Evolutionary conservation across 1,140 invertebrate species (phyloP).

Genomic region (Carposina sasakii): DNA sequence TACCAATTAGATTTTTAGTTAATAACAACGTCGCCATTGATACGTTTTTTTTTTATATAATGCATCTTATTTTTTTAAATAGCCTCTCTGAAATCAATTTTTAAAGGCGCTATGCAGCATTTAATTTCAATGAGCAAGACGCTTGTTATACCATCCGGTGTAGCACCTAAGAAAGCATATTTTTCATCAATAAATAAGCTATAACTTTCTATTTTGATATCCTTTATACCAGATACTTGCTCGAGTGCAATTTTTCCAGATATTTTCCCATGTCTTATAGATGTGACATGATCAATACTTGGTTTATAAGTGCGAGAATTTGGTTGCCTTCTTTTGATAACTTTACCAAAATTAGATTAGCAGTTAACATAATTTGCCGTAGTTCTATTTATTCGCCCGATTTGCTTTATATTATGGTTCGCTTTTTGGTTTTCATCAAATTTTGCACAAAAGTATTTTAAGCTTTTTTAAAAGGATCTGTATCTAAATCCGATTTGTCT

Average conservation of each 20-base stretch:
- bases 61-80: constrained; percentile 6
- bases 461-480: too few species aligned
- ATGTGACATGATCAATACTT: constrained; percentile 7
- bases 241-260: constrained; percentile 10
- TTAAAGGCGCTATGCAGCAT: constrained; percentile 3
- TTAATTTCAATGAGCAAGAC: too few species aligned
- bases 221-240: constrained; percentile 5
- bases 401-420: too few species aligned
- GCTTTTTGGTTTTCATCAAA: too few species aligned
- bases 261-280: constrained; percentile 9
- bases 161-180: constrained; percentile 12
- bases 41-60: constrained; percentile 7
- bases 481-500: too few species aligned
- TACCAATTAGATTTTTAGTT: constrained; percentile 9
- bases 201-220: constrained; percentile 4
- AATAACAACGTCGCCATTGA: constrained; percentile 2
- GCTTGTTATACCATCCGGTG: constrained; percentile 14
- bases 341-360: constrained; percentile 6
- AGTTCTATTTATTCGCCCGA: too few species aligned
- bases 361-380: too few species aligned
- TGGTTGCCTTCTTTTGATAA: constrained; percentile 4
- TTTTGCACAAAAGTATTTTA: too few species aligned
- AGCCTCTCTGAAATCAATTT: constrained; percentile 7
- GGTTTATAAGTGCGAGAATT: constrained; percentile 4
- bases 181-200: constrained; percentile 14